Evolutionary conservation across 2,113 vertebrate species (phyloP).

Genomic region (Ictalurus punctatus): DNA sequence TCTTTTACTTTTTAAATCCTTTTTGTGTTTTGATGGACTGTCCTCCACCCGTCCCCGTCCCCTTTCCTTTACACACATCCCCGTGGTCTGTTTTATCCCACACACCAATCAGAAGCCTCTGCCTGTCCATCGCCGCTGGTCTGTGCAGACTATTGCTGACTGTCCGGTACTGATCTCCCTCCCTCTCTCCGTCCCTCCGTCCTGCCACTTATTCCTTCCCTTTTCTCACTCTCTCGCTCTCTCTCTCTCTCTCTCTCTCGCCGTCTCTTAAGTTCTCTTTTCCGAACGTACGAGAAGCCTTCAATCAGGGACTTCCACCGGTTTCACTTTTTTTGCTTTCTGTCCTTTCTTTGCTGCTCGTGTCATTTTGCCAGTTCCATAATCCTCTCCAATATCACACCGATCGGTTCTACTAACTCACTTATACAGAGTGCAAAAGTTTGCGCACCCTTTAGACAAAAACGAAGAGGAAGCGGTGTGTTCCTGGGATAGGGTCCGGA

Average conservation of each 20-base stretch:
- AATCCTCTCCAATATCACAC: not conserved
- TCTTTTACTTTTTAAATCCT: constrained; percentile 71
- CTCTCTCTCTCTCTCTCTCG: not conserved
- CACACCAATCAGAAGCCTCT: constrained; percentile 86
- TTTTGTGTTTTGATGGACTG: constrained; percentile 73
- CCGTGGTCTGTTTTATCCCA: constrained; percentile 77
- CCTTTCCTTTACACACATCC: constrained; percentile 49
- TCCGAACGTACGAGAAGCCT: too few species aligned
- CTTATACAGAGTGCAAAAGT: not conserved
- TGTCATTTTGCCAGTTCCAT: not conserved
- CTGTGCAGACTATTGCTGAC: constrained; percentile 96
- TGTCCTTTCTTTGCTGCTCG: constrained; percentile 23
- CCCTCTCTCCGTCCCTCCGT: not conserved
- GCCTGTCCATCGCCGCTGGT: constrained; percentile 94
- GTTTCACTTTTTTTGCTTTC: constrained; percentile 36
- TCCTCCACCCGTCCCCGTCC: not conserved
- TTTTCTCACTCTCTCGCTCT: not conserved
- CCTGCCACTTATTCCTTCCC: constrained; percentile 46
- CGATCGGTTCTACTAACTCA: not conserved
- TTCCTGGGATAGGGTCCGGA: not conserved
- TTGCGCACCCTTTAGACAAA: not conserved
- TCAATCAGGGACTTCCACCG: not conserved
- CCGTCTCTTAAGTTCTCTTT: not conserved
- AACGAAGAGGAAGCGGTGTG: not conserved
- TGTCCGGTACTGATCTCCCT: constrained; percentile 88